A percentile compares a stretch with the other conserved stretches of the same genome.
These are phyloP conservation scores for Trichogramma dendrolimi DNA, from an alignment of 2,888 invertebrate genomes.

Conservation along the genomic window DNA sequence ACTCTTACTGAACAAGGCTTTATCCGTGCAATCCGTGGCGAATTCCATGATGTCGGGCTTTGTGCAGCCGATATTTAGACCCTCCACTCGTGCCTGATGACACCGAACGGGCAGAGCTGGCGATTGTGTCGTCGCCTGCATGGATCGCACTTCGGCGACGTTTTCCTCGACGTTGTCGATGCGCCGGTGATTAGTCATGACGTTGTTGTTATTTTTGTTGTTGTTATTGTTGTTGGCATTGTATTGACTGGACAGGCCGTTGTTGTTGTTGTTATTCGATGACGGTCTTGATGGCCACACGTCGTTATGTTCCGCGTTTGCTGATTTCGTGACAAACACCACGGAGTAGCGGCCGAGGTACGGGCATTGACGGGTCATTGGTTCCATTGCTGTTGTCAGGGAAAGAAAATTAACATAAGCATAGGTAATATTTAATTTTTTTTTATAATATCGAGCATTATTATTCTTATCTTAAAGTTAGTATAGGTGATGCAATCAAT, in stretches of 20 bases:
- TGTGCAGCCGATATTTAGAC: constrained; percentile 47
- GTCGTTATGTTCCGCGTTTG: constrained; percentile 8
- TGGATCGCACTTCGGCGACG: constrained; percentile 37
- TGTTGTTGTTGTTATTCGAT: too few relatives aligned
- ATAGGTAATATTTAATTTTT: neutral
- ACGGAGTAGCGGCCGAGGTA: constrained; percentile 46
- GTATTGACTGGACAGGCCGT: neutral
- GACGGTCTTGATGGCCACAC: constrained; percentile 3
- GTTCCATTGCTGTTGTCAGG: constrained; percentile 40
- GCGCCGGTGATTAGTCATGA: neutral
- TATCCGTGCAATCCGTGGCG: constrained; percentile 45
- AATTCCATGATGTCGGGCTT: constrained; percentile 46
- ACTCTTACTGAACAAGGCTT: constrained; percentile 42
- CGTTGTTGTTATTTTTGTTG: too few relatives aligned
- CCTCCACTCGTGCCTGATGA: constrained; percentile 40
- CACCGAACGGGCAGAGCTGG: constrained; percentile 38
- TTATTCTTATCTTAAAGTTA: neutral
- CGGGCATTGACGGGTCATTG: constrained; percentile 45
- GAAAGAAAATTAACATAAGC: neutral
- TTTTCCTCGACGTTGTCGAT: constrained; percentile 31
- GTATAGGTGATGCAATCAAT: neutral
- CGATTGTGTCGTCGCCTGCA: constrained; percentile 35
- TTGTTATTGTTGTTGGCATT: too few relatives aligned
- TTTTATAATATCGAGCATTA: neutral
- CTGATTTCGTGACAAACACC: constrained; percentile 38